phyloP scores from a whole-genome alignment of 1,140 invertebrate species.

The Drosophila bifasciata region DNA sequence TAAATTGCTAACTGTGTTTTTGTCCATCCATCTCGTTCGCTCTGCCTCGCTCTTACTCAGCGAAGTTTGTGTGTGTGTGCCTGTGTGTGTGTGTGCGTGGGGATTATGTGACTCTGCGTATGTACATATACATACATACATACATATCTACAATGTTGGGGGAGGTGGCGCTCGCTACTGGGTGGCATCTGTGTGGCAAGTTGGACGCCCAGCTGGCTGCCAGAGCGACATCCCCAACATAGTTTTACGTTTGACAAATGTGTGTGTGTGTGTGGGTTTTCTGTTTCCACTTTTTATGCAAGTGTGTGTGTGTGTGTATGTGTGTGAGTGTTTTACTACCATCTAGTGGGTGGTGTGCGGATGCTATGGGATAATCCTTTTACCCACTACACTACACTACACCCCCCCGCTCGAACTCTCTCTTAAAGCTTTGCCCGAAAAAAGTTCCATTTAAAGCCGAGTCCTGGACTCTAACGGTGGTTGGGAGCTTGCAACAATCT shows the following conservation, averaged over 20 bases:
- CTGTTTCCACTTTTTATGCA: background rate
- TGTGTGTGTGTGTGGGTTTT: constrained; percentile 7
- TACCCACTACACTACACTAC: background rate
- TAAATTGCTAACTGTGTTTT: constrained; percentile 64
- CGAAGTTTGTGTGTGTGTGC: constrained; percentile 4
- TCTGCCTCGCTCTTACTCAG: background rate
- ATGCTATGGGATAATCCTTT: constrained; percentile 1
- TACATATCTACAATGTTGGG: constrained; percentile 31
- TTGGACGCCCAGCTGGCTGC: constrained; percentile 67
- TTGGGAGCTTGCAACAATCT: constrained; percentile 36
- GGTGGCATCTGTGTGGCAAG: constrained; percentile 14
- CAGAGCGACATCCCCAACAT: constrained; percentile 49
- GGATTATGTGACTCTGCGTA: constrained; percentile 63
- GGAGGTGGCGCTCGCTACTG: too few species aligned
- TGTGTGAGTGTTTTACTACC: constrained; percentile 3
- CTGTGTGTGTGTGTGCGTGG: constrained; percentile 41
- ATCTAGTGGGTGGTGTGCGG: constrained; percentile 2
- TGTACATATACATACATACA: constrained; percentile 7
- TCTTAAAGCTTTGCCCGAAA: constrained; percentile 9
- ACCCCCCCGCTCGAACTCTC: background rate
- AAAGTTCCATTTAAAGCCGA: constrained; percentile 17
- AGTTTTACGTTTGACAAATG: constrained; percentile 50
- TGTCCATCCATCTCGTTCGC: constrained; percentile 14
- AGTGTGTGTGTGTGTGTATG: constrained; percentile 19
- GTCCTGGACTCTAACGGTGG: background rate